Percentiles rank a stretch among this genome's conserved stretches.
phyloP scores from a whole-genome alignment of 1,140 invertebrate genomes.

The Dysdera silvatica region DNA sequence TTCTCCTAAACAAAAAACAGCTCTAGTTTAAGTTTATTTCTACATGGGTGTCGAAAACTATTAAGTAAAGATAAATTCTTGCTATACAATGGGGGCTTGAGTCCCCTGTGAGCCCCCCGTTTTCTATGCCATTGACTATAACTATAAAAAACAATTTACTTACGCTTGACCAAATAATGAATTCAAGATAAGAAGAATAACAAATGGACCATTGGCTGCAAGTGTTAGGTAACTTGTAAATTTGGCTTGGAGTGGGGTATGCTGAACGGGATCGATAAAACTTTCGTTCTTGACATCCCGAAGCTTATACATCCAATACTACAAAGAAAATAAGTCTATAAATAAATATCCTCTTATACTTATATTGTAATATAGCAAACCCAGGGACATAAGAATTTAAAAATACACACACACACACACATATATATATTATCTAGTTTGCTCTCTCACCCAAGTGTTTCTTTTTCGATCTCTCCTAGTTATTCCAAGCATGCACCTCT shows the following conservation, averaged over 20 bases:
- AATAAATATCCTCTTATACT: not conserved
- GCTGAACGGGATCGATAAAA: constrained; percentile 44
- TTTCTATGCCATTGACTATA: not conserved
- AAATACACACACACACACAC: constrained; percentile 7
- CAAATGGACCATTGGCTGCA: constrained; percentile 72
- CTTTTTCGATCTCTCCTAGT: too few species aligned
- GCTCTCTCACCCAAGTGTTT: too few species aligned
- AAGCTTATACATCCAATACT: constrained; percentile 96
- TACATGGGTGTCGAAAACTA: too few species aligned
- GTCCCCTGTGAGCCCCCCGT: too few species aligned
- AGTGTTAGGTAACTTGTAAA: constrained; percentile 81
- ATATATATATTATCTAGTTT: too few species aligned
- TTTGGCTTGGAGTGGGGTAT: constrained; percentile 56
- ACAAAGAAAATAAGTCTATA: constrained; percentile 40
- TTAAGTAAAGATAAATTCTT: too few species aligned
- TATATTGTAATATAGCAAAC: not conserved
- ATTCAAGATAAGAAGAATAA: constrained; percentile 74
- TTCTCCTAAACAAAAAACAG: too few species aligned
- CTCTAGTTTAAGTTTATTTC: too few species aligned
- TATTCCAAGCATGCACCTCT: too few species aligned
- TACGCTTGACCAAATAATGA: constrained; percentile 60
- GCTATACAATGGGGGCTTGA: too few species aligned
- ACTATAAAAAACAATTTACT: not conserved
- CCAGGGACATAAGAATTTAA: not conserved
- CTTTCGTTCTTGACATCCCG: constrained; percentile 61